phyloP scores from a whole-genome alignment of 1,140 invertebrate species.

The Drosophila lacteicornis region DNA sequence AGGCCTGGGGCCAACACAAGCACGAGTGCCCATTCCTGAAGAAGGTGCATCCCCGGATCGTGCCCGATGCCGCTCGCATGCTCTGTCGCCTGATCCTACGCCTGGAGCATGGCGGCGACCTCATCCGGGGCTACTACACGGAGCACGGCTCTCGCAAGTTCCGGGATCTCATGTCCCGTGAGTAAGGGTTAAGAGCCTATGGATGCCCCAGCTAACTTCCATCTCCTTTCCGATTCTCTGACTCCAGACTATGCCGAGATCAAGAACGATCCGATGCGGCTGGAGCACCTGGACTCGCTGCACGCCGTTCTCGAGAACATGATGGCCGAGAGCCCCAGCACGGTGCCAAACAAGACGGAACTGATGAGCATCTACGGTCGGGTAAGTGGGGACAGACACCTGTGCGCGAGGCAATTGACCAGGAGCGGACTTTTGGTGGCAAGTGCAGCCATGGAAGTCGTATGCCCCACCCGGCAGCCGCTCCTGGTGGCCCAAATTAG shows the following conservation, averaged over 20 bases:
- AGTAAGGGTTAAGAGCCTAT: conserved; percentile 72
- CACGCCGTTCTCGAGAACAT: conserved; percentile 89
- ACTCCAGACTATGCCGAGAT: conserved; percentile 90
- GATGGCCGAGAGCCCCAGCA: conserved; percentile 86
- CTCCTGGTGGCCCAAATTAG: conserved; percentile 31
- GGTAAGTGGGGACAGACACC: conserved; percentile 85
- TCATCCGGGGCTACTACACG: conserved; percentile 88
- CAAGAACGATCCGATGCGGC: conserved; percentile 89
- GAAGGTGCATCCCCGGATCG: conserved; percentile 87
- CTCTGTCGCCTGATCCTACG: conserved; percentile 90
- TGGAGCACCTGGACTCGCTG: conserved; percentile 91
- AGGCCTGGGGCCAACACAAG: conserved; percentile 91
- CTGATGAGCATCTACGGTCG: conserved; percentile 92
- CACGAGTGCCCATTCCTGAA: conserved; percentile 91
- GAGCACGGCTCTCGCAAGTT: conserved; percentile 90
- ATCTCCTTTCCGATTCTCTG: not conserved
- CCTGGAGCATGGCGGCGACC: conserved; percentile 88
- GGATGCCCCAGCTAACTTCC: not conserved
- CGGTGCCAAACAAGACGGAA: conserved; percentile 91
- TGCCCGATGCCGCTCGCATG: conserved; percentile 91
- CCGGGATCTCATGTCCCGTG: conserved; percentile 94
- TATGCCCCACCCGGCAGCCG: not conserved
- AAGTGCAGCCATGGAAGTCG: no score
- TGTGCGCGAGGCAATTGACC: not conserved
- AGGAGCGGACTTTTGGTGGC: conserved; percentile 13